These are phyloP conservation scores for Himalopsyche tibetana DNA, from an alignment of 2,888 invertebrate species.

Conservation along the genomic window DNA sequence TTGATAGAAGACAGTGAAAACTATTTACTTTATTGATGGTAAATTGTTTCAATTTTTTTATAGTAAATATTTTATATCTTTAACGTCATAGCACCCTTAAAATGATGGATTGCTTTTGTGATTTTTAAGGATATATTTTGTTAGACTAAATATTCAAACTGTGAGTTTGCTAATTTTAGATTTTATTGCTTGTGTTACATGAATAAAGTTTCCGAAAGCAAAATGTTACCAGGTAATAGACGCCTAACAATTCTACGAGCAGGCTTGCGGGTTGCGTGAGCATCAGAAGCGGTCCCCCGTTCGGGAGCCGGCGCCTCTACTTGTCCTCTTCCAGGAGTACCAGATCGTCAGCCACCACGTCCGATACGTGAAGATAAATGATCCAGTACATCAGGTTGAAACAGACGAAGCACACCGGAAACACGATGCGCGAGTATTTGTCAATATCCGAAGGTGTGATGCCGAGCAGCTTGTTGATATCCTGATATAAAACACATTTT, in stretches of 20 bases:
- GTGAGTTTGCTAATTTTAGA: conserved; percentile 28
- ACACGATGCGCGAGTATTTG: conserved; percentile 98
- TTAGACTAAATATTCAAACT: conserved; percentile 11
- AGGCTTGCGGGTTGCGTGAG: conserved; percentile 48
- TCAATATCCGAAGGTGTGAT: conserved; percentile 98
- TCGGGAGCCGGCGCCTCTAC: conserved; percentile 73
- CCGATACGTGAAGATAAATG: conserved; percentile 96
- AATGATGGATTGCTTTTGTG: too few species aligned
- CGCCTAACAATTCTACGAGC: conserved; percentile 38
- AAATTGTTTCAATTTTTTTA: too few species aligned
- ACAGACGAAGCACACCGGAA: conserved; percentile 98
- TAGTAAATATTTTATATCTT: too few species aligned
- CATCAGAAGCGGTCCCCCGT: conserved; percentile 57
- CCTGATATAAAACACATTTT: conserved; percentile 71
- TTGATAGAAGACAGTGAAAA: too few species aligned
- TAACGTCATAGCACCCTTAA: too few species aligned
- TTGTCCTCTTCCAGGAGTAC: conserved; percentile 86
- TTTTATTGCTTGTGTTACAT: background rate
- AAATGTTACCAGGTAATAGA: conserved; percentile 18
- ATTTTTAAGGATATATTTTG: conserved; percentile 4
- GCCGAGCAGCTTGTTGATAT: conserved; percentile 93
- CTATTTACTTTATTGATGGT: too few species aligned
- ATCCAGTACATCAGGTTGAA: conserved; percentile 99
- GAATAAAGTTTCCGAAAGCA: conserved; percentile 10
- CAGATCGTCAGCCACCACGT: conserved; percentile 95